A percentile compares a stretch with the other conserved stretches of the same genome.
phyloP scores from a whole-genome alignment of 1,140 invertebrate species.

The Bacillus rossius region DNA sequence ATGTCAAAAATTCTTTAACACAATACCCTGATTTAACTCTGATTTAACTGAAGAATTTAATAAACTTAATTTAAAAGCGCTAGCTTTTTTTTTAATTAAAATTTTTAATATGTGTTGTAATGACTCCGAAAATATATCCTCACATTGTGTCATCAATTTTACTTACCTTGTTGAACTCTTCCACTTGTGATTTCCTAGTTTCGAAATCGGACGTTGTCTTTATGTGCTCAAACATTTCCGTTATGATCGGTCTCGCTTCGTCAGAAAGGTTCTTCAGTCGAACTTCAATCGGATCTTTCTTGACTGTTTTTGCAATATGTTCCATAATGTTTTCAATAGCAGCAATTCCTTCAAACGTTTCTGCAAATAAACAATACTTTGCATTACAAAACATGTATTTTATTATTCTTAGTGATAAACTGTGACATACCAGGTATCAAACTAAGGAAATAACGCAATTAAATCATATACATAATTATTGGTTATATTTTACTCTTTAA shows the following conservation, averaged over 20 bases:
- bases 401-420: no score
- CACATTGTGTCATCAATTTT: no score
- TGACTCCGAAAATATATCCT: no score
- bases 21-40: no score
- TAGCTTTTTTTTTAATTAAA: no score
- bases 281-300: constrained; percentile 62
- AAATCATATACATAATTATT: background rate
- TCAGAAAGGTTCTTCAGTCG: constrained; percentile 53
- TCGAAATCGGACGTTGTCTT: constrained; percentile 55
- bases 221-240: constrained; percentile 50
- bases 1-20: no score
- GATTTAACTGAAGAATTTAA: no score
- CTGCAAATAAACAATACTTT: constrained; percentile 38
- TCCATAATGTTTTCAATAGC: constrained; percentile 77
- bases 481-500: background rate
- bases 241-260: constrained; percentile 29
- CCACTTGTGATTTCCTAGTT: constrained; percentile 46
- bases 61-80: no score
- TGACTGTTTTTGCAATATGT: constrained; percentile 60
- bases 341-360: constrained; percentile 55
- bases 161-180: constrained; percentile 55
- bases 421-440: background rate
- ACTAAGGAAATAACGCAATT: background rate
- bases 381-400: no score
- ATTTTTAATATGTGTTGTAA: no score